Evolutionary conservation across 2,888 invertebrate genomes (phyloP).

Genomic region (Acanthacorydalis orientalis): DNA sequence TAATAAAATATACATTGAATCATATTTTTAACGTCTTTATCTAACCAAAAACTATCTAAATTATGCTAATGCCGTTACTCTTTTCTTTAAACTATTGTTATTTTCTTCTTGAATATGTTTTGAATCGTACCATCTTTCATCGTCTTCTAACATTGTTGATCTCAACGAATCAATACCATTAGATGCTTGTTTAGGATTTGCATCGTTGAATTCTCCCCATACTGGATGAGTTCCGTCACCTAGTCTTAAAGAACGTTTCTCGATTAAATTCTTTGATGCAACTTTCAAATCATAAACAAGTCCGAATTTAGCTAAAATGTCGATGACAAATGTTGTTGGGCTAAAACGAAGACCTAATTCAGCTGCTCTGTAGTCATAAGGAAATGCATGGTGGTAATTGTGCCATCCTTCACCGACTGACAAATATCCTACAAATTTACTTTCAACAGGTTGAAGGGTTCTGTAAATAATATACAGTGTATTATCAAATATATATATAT

Average conservation of each 20-base stretch:
- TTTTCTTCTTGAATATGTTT: too few species aligned
- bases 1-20: too few species aligned
- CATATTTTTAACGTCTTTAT: too few species aligned
- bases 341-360: conserved; percentile 39
- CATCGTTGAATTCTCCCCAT: conserved; percentile 21
- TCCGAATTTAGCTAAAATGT: conserved; percentile 39
- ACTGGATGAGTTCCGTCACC: conserved; percentile 47
- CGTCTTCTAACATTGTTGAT: background rate
- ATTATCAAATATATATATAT: background rate
- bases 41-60: too few species aligned
- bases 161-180: background rate
- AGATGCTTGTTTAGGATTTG: background rate
- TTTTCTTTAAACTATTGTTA: too few species aligned
- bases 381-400: conserved; percentile 63
- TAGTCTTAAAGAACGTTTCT: conserved; percentile 37
- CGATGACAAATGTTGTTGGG: conserved; percentile 42
- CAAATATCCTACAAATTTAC: conserved; percentile 39
- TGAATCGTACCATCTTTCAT: too few species aligned
- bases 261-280: conserved; percentile 27
- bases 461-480: conserved; percentile 22
- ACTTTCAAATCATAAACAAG: conserved; percentile 44
- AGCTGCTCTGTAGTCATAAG: conserved; percentile 44
- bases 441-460: conserved; percentile 43
- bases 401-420: conserved; percentile 56
- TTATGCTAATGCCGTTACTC: too few species aligned